Evolutionary conservation across 2,113 vertebrate genomes (phyloP), one percentile per base, ranked within the genome.

Genomic region (Himantopus leucocephalus): DNA sequence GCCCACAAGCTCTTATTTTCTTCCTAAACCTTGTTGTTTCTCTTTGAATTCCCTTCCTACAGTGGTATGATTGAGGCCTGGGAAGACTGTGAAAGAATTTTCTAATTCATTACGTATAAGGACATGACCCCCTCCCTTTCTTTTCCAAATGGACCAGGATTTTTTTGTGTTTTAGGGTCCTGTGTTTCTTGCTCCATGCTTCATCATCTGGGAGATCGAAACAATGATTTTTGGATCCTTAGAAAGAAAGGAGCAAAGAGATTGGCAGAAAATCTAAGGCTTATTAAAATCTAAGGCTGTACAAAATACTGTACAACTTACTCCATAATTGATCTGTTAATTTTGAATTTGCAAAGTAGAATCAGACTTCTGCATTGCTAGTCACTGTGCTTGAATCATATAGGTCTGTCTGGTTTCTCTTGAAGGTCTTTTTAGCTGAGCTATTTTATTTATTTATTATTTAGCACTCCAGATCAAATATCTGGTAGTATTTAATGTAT

Each of bases 381-480:
- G 97, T 96, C 97, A 87, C 97, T 95, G 62, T 89, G 96, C 94
- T 94, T 96, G 78, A 97, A 93, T 97, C 64, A 26, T 66, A 53
- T 96, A 92, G 93, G 94, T 98, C 92, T 95, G 96, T 96, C 96
- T 97, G 95, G 58, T 90, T 85, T 98, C 97, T 97, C 97, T 98
- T 98, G 94, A 97, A 97, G 95, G 72, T 88, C 97, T 75, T 98
- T 97, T 95, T 97, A 98, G 96, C 84, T 79, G 76, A 98, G 94
- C 96, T 97, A 97, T 64, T 97, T 97, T 98, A 56, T 92, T 77
- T 79, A 10, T 92, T 88, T 74, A 95, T 98, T 96, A 96, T 95
- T 97, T 94, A 93, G 97, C 94, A 88, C 96, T 97, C 97, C 95
- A 97, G 97, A 97, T 98, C 97, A 98, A 95, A 96, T 97, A 92